Base-by-base conservation (phyloP, 2,797 vertebrate genomes). In the Furcifer pardalis region DNA sequence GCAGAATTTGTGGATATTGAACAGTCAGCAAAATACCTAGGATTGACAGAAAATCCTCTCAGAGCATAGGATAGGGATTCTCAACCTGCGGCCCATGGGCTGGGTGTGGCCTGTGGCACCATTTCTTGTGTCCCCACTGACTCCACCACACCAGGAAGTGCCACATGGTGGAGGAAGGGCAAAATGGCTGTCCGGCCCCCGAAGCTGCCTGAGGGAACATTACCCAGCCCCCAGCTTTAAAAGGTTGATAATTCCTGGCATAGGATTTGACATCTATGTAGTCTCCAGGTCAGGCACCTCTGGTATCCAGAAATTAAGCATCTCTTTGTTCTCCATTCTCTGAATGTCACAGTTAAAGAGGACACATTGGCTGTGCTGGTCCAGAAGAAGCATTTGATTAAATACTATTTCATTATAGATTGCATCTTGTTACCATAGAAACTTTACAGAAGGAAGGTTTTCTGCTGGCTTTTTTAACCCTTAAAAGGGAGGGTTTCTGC, bases 361-460 rank as follows among this genome's bases (percentile, higher is more conserved):
- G 95, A 85, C 89, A 88, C 92, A 88, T 91, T 94, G 93, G 52
- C 90, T 86, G 91, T 89, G 89, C 93, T 93, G 94, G 93, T 95
- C 93, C 94, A 93, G 93, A 95, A 94, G 94, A 94, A 95, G 93
- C 93, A 92, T 96, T 96, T 95, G 94, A 95, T 94, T 96, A 96
- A 93, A 90, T 93, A 92, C 91, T 92, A 85, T 93, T 93, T 95
- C 92, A 92, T 92, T 96, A 92, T 90, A 95, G 95, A 96, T 95
- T 95, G 92, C 92, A 95, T 96, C 95, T 95, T 95, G 96, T 96
- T 96, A 94, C 96, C 95, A 96, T 96, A 96, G 96, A 96, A 96
- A 96, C 95, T 96, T 95, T 92, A 90, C 88, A 93, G 89, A 83
- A 93, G 92, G 89, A 92, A 92, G 94, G 92, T 93, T 91, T 73